These are phyloP conservation scores for Callorhinus ursinus DNA, from an alignment of 2,113 vertebrate species.

Conservation along the genomic window DNA sequence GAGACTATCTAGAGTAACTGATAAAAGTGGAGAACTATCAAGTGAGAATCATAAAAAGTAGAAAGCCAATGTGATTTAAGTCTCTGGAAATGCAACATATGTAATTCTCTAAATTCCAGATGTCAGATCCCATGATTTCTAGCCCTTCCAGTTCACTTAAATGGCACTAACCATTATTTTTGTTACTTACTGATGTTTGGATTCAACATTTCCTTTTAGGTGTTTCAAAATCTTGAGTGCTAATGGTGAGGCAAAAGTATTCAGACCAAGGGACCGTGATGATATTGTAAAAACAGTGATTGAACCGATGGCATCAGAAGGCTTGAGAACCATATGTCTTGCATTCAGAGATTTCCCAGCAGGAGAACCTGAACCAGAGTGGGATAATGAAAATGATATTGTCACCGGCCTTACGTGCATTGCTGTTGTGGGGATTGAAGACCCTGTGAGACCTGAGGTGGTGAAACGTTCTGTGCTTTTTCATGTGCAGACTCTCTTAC, in stretches of 20 bases:
- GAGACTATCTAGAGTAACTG: neutral
- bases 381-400: slow-evolving; percentile 98
- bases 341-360: slow-evolving; percentile 96
- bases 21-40: neutral
- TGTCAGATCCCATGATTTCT: slow-evolving; percentile 33
- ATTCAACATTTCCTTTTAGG: slow-evolving; percentile 85
- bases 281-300: slow-evolving; percentile 98
- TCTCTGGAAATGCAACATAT: neutral
- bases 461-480: slow-evolving; percentile 63
- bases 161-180: slow-evolving; percentile 52
- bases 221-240: slow-evolving; percentile 96
- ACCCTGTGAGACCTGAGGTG: slow-evolving; percentile 98
- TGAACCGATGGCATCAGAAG: slow-evolving; percentile 99
- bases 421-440: slow-evolving; percentile 98
- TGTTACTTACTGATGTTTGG: slow-evolving; percentile 67
- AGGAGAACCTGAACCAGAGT: slow-evolving; percentile 95
- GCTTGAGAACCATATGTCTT: slow-evolving; percentile 97
- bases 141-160: slow-evolving; percentile 51
- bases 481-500: slow-evolving; percentile 48
- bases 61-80: neutral
- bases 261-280: slow-evolving; percentile 96
- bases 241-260: slow-evolving; percentile 94
- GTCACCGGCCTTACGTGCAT: slow-evolving; percentile 95
- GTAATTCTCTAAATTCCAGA: slow-evolving; percentile 9
- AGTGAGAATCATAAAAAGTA: neutral